These are phyloP conservation scores for Alcis repandata DNA, from an alignment of 2,888 invertebrate genomes.

Conservation along the genomic window DNA sequence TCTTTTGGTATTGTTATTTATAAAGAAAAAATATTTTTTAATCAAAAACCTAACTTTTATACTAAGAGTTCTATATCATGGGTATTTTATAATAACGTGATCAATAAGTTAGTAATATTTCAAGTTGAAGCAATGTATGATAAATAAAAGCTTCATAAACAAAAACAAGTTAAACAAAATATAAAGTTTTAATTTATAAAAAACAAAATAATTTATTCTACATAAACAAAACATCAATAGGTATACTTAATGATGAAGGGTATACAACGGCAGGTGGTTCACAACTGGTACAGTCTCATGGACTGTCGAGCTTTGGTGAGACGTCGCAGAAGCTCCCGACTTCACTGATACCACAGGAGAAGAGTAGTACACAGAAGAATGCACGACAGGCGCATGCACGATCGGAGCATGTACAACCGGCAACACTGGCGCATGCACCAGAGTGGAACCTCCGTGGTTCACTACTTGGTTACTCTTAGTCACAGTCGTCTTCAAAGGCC, in stretches of 20 bases:
- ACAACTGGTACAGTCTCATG: conserved; percentile 71
- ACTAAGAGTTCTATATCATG: too few relatives aligned
- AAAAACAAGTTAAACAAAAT: background rate
- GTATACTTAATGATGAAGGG: conserved; percentile 67
- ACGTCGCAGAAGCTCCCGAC: conserved; percentile 75
- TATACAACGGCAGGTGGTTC: conserved; percentile 58
- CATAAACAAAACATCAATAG: conserved; percentile 37
- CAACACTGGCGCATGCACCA: conserved; percentile 50
- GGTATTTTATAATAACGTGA: too few relatives aligned
- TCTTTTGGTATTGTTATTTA: background rate
- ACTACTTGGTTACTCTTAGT: conserved; percentile 67
- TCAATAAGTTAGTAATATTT: too few relatives aligned
- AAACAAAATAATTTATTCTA: conserved; percentile 45
- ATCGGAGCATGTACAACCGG: conserved; percentile 31
- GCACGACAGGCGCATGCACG: conserved; percentile 24
- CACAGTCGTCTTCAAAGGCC: conserved; percentile 34
- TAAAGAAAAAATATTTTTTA: too few relatives aligned
- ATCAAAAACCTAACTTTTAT: too few relatives aligned
- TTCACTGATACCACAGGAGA: conserved; percentile 60
- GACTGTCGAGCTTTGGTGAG: conserved; percentile 82
- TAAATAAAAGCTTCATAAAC: background rate
- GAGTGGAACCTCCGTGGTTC: conserved; percentile 59
- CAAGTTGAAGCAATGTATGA: too few relatives aligned
- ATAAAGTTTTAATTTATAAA: conserved; percentile 6
- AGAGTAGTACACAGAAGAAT: conserved; percentile 61